Conservation (phyloP, 1,140 invertebrate species). For the Drosophila ironensis region DNA sequence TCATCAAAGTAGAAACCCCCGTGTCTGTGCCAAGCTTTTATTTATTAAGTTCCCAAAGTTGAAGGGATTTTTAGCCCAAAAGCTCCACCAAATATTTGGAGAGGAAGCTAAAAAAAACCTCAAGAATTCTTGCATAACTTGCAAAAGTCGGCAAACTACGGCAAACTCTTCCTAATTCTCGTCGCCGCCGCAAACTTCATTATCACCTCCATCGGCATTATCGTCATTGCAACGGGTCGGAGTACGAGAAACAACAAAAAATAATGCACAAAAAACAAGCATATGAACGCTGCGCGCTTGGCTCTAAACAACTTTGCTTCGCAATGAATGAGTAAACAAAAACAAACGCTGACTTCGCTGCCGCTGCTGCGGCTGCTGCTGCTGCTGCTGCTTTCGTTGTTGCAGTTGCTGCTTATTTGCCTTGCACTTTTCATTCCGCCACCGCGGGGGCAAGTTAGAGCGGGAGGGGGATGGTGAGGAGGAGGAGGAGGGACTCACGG, state of each 20-base stretch:
- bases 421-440: slow-evolving; percentile 61
- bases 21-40: too few species aligned
- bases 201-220: slow-evolving; percentile 20
- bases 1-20: too few species aligned
- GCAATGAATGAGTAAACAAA: slow-evolving; percentile 77
- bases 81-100: too few species aligned
- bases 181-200: slow-evolving; percentile 5
- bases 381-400: background rate
- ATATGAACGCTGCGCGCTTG: slow-evolving; percentile 63
- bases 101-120: slow-evolving; percentile 17
- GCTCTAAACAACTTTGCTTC: slow-evolving; percentile 74
- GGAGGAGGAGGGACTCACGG: background rate
- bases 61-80: too few species aligned
- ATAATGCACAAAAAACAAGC: slow-evolving; percentile 41
- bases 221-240: slow-evolving; percentile 5
- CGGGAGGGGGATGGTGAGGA: background rate
- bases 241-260: slow-evolving; percentile 9
- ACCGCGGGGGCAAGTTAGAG: slow-evolving; percentile 29
- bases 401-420: slow-evolving; percentile 66
- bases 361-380: background rate
- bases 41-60: too few species aligned
- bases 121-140: slow-evolving; percentile 66
- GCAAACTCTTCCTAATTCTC: background rate
- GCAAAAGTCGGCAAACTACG: slow-evolving; percentile 1
- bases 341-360: slow-evolving; percentile 61